A percentile compares a stretch with the other conserved stretches of the same genome.
phyloP scores from a whole-genome alignment of 2,888 invertebrate genomes.

The Cenopis cana region DNA sequence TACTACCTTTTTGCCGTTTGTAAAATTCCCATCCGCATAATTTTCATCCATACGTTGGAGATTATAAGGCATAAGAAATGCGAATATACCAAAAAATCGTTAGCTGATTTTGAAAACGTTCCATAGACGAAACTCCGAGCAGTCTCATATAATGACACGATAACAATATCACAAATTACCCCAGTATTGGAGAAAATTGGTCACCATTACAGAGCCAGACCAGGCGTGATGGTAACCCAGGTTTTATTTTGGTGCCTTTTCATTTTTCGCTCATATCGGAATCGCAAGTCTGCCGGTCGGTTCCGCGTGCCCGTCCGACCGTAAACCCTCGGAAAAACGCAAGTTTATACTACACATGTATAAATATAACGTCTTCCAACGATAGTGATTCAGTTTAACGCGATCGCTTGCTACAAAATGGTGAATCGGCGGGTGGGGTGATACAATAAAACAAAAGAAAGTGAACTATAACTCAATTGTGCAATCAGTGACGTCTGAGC shows the following conservation, averaged over 20 bases:
- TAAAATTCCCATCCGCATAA: neutral
- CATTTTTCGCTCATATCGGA: conserved; percentile 72
- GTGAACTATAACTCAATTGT: conserved; percentile 67
- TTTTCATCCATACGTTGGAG: neutral
- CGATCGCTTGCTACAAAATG: conserved; percentile 81
- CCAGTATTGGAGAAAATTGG: conserved; percentile 62
- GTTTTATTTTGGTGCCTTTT: conserved; percentile 68
- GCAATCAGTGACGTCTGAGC: conserved; percentile 59
- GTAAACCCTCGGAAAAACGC: conserved; percentile 79
- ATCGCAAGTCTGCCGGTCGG: conserved; percentile 61
- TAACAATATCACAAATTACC: conserved; percentile 68
- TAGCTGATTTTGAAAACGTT: conserved; percentile 43
- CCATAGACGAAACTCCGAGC: conserved; percentile 56
- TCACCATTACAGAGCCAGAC: conserved; percentile 73
- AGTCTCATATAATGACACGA: conserved; percentile 58
- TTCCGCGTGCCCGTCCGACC: conserved; percentile 70
- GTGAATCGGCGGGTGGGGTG: conserved; percentile 67
- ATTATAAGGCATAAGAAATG: neutral
- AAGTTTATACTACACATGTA: conserved; percentile 79
- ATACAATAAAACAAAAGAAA: conserved; percentile 60
- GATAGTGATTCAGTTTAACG: conserved; percentile 81
- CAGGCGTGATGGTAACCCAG: conserved; percentile 61
- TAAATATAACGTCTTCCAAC: conserved; percentile 78
- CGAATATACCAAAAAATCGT: neutral
- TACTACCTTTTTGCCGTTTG: neutral